These are phyloP conservation scores for Heliconius erato DNA, from an alignment of 2,888 invertebrate species.

Conservation along the genomic window DNA sequence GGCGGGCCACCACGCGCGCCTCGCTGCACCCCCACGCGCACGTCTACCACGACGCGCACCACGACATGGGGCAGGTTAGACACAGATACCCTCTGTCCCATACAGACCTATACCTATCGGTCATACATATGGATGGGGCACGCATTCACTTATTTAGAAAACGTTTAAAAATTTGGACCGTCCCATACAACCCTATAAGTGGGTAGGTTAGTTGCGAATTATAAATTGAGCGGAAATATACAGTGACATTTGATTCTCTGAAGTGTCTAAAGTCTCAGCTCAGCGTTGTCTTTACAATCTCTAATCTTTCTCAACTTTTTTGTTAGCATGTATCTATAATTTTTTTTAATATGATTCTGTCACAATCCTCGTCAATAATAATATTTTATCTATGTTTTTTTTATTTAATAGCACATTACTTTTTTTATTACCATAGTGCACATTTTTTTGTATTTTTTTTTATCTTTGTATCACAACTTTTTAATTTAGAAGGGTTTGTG, in stretches of 20 bases:
- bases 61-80: conserved; percentile 70
- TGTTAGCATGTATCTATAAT: neutral
- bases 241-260: too few relatives aligned
- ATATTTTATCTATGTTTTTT: neutral
- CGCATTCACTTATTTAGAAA: too few relatives aligned
- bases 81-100: too few relatives aligned
- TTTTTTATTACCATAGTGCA: neutral
- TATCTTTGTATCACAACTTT: conserved; percentile 57
- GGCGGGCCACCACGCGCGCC: conserved; percentile 63
- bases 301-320: neutral
- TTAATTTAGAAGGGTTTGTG: conserved; percentile 43
- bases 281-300: too few relatives aligned
- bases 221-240: neutral
- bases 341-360: neutral
- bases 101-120: too few relatives aligned
- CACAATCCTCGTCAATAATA: too few relatives aligned
- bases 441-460: neutral
- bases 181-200: too few relatives aligned
- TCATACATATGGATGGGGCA: too few relatives aligned
- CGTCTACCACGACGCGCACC: conserved; percentile 67
- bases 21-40: conserved; percentile 81
- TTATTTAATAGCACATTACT: neutral
- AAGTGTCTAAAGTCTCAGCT: too few relatives aligned
- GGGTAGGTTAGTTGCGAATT: neutral
- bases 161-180: too few relatives aligned